phyloP scores from a whole-genome alignment of 2,113 vertebrate species.

The Abramis brama region DNA sequence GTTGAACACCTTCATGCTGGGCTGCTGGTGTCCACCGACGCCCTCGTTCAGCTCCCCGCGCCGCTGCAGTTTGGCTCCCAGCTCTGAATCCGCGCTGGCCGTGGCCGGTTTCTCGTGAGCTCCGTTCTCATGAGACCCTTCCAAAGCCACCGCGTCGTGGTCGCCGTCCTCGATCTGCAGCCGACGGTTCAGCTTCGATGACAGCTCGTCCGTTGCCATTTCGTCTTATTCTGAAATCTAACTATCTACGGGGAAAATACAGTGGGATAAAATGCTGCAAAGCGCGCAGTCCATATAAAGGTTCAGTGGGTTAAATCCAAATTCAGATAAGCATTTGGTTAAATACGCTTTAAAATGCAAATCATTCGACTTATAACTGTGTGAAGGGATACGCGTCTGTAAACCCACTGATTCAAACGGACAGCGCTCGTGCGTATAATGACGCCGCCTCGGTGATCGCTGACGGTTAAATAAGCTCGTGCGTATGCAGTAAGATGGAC shows the following conservation, averaged over 20 bases:
- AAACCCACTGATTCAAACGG: conserved; percentile 35
- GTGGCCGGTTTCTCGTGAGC: conserved; percentile 66
- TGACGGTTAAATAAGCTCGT: conserved; percentile 27
- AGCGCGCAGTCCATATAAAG: conserved; percentile 41
- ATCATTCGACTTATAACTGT: conserved; percentile 3
- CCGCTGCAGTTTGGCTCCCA: conserved; percentile 81
- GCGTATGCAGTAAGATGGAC: neutral
- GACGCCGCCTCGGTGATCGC: conserved; percentile 22
- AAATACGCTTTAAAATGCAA: neutral
- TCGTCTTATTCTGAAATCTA: conserved; percentile 50
- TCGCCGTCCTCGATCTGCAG: conserved; percentile 80
- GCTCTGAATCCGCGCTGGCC: conserved; percentile 76
- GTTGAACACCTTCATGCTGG: conserved; percentile 88
- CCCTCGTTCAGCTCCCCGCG: conserved; percentile 83
- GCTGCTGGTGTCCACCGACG: conserved; percentile 73
- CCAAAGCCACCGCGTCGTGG: conserved; percentile 66
- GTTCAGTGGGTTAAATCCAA: conserved; percentile 31
- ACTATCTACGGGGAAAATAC: conserved; percentile 49
- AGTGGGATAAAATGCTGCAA: conserved; percentile 39
- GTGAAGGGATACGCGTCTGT: neutral
- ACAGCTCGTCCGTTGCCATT: conserved; percentile 87
- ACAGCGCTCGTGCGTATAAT: conserved; percentile 33
- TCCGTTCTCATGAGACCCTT: conserved; percentile 54
- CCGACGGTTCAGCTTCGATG: conserved; percentile 82
- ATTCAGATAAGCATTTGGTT: neutral